Base-by-base conservation (phyloP, 1,140 invertebrate species). In the Drosophila nigromelanica region DNA sequence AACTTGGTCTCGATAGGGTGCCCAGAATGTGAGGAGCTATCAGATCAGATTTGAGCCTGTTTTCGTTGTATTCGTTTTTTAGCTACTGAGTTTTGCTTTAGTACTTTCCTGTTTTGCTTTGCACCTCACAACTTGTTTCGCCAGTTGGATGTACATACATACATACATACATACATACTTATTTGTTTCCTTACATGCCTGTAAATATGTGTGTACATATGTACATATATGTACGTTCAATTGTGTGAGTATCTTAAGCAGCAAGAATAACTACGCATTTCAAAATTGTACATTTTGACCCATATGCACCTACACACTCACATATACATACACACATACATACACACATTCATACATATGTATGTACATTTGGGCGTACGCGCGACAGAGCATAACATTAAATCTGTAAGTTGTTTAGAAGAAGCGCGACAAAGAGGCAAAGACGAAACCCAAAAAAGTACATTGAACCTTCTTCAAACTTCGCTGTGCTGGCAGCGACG, bases 271-370 rank as follows among this genome's bases (percentile, higher is more conserved):
- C 52, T 42, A 58, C 51, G 61, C 52, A 67, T 63, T 73, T 43
- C 24, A 62, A 74, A 27, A 73, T 76, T 80, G 61, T 51, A 80
- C 76, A 85, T 85, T 73, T 73, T 83, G 80, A 85, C 80, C 80
- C 74, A 83, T 40, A 56, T 64, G 61, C 27, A 50, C 37, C 56
- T 27, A 71, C 40, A 37, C 50, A 11, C 15, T 24, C 33, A 55
- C 51, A 42, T 24, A 18, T 24, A 47, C 27, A 18, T n/a, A n/a
- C n/a, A n/a, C n/a, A n/a, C n/a, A n/a, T n/a, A n/a, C n/a, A n/a
- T n/a, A n/a, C n/a, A n/a, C 8, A 43, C 4, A 15, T 18, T 35
- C 15, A 11, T 11, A 15, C 21, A 5, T 6, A 15, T 27, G 21
- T 27, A n/a, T 30, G 48, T 54, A 11, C 24, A 24, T 56, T 18